Evolutionary conservation across 2,797 vertebrate genomes (phyloP).

Genomic region (Scolopax rusticola): DNA sequence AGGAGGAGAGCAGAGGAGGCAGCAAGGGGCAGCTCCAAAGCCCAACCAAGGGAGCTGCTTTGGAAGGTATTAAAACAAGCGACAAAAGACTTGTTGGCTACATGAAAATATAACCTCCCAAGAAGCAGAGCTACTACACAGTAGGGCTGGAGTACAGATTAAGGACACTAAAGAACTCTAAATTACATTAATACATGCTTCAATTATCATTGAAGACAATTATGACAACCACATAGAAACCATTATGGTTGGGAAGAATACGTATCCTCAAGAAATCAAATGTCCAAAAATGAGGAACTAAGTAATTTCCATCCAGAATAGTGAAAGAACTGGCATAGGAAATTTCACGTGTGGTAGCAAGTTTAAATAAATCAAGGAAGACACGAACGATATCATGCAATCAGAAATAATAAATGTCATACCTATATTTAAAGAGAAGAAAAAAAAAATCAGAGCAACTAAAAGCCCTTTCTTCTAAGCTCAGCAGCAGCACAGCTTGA

Average conservation of each 20-base stretch:
- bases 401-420: not conserved
- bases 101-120: not conserved
- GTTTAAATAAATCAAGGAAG: conserved; percentile 6
- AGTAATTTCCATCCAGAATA: not conserved
- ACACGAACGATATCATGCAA: not conserved
- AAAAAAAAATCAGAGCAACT: not conserved
- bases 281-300: not conserved
- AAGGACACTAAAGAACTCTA: not conserved
- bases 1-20: not conserved
- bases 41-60: not conserved
- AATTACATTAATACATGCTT: not conserved
- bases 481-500: not conserved
- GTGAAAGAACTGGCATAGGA: not conserved
- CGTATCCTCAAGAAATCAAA: not conserved
- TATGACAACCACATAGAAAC: not conserved
- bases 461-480: not conserved
- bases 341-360: not conserved
- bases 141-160: not conserved
- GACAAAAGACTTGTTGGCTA: not conserved
- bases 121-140: not conserved
- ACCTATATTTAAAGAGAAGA: not conserved
- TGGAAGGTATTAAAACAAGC: not conserved
- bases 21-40: not conserved
- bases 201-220: not conserved
- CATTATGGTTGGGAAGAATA: not conserved